Evolutionary conservation across 1,140 invertebrate genomes (phyloP).

Genomic region (Tetranychus urticae): DNA sequence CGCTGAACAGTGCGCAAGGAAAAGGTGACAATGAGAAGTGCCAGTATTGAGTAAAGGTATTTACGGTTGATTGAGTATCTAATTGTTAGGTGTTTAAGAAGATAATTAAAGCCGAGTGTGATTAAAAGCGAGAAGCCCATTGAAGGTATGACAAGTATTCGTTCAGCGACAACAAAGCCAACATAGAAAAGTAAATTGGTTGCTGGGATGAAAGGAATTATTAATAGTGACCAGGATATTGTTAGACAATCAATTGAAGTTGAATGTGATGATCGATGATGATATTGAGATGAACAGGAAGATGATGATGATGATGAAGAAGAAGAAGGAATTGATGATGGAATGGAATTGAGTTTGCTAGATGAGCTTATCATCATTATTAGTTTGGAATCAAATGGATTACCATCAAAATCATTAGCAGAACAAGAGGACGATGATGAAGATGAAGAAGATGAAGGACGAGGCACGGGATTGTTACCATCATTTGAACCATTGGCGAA

Average conservation of each 20-base stretch:
- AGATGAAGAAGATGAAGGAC: too few species aligned
- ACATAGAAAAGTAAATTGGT: constrained; percentile 46
- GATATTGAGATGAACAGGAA: too few species aligned
- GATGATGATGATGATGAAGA: too few species aligned
- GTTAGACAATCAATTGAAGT: too few species aligned
- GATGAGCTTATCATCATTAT: too few species aligned
- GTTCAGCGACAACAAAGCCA: constrained; percentile 62
- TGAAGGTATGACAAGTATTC: constrained; percentile 66
- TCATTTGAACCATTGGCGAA: too few species aligned
- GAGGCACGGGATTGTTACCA: too few species aligned
- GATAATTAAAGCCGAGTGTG: constrained; percentile 29
- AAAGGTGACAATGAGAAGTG: constrained; percentile 32
- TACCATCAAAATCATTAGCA: too few species aligned
- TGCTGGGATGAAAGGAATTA: constrained; percentile 63
- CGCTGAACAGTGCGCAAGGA: constrained; percentile 48
- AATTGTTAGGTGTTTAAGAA: not conserved
- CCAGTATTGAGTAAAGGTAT: not conserved
- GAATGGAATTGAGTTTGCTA: too few species aligned
- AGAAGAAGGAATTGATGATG: too few species aligned
- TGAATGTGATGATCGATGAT: not conserved
- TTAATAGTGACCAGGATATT: constrained; percentile 30
- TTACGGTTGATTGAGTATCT: not conserved
- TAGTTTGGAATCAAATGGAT: too few species aligned
- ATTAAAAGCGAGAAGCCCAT: constrained; percentile 75
- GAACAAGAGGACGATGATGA: too few species aligned